These are phyloP conservation scores for Metalampra italica DNA, from an alignment of 2,888 invertebrate genomes.

Conservation along the genomic window DNA sequence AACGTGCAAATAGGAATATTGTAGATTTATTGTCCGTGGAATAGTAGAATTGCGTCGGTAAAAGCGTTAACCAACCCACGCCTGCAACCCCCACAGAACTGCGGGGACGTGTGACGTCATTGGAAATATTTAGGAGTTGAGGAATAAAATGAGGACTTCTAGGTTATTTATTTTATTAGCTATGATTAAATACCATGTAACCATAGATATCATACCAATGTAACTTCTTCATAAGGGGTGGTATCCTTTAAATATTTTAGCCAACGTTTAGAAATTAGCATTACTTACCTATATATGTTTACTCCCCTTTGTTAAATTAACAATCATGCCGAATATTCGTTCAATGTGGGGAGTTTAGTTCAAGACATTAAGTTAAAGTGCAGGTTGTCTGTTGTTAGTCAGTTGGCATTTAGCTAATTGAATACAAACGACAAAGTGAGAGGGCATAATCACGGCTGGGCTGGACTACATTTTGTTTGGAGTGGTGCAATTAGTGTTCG, in stretches of 20 bases:
- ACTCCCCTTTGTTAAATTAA: too few species aligned
- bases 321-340: too few species aligned
- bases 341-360: not conserved
- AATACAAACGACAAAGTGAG: not conserved
- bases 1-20: not conserved
- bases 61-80: slow-evolving; percentile 20
- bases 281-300: too few species aligned
- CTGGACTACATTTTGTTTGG: slow-evolving; percentile 4
- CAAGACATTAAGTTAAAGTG: not conserved
- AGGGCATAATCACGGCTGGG: slow-evolving; percentile 17
- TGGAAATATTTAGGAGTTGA: slow-evolving; percentile 22
- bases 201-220: too few species aligned
- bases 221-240: too few species aligned
- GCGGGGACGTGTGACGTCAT: slow-evolving; percentile 45
- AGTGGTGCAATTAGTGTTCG: not conserved
- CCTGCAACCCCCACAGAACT: slow-evolving; percentile 17
- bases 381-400: not conserved
- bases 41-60: not conserved
- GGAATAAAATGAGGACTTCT: slow-evolving; percentile 18
- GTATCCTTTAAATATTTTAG: too few species aligned
- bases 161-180: slow-evolving; percentile 25
- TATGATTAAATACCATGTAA: not conserved
- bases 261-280: too few species aligned
- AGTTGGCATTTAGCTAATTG: not conserved
- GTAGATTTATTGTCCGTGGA: not conserved